Evolutionary conservation across 2,113 vertebrate genomes (phyloP).

Genomic region (Dicerorhinus sumatrensis): DNA sequence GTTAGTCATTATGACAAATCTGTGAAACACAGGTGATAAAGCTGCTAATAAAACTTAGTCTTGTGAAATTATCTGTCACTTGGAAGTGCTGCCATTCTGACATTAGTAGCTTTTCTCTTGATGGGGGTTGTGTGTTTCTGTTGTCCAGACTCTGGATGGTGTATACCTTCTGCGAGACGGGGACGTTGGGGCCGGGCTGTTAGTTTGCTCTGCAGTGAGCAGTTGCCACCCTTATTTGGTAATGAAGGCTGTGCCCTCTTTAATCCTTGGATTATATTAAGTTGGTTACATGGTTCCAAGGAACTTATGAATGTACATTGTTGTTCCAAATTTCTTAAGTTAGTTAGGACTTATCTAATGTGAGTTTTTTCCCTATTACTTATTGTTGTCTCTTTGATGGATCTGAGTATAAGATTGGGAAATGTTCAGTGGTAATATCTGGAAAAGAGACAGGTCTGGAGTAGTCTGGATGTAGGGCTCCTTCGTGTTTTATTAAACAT

Average conservation of each 20-base stretch:
- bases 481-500: background rate
- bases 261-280: background rate
- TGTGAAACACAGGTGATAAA: slow-evolving; percentile 54
- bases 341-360: slow-evolving; percentile 26
- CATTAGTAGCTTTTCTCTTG: background rate
- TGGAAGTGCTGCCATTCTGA: background rate
- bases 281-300: background rate
- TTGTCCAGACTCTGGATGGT: background rate
- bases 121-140: background rate
- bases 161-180: background rate
- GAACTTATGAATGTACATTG: background rate
- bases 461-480: slow-evolving; percentile 59
- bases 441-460: background rate
- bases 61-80: slow-evolving; percentile 22
- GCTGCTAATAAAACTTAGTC: slow-evolving; percentile 15
- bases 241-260: background rate
- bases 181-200: background rate
- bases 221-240: background rate
- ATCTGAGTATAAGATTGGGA: slow-evolving; percentile 50
- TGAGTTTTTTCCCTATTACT: background rate
- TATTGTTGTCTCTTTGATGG: slow-evolving; percentile 45
- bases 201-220: background rate
- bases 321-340: background rate
- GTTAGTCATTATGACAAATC: slow-evolving; percentile 74
- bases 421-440: background rate